Evolutionary conservation across 2,113 vertebrate genomes (phyloP), one percentile per base, ranked within the genome.

Genomic region (Sturnira hondurensis): DNA sequence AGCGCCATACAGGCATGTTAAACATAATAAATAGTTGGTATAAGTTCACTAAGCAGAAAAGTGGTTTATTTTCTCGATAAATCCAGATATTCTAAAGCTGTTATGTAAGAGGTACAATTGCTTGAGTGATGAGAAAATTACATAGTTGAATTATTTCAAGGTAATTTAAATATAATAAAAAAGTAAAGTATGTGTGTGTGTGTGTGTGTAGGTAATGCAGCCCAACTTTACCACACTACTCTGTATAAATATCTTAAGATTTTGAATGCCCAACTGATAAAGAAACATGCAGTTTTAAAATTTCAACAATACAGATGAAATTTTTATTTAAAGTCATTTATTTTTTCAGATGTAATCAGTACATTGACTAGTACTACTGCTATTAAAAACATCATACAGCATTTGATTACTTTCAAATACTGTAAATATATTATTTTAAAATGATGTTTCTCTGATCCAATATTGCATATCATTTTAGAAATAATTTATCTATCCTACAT

Each of bases 231-330:
- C 24, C 43, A 31, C 65, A 22, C 56, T 83, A 15, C n/a, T 88
- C 5, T 67, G 38, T 74, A 87, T 50, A 58, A 86, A 33, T 82
- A 91, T 47, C 7, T 74, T 81, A 85, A 26, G 70, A 73, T 26
- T 95, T 89, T 58, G n/a, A 80, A 74, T 50, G 28, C 8, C n/a
- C 9, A 67, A 36, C 26, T 78, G 41, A 52, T 54, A 68, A 92
- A 81, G 19, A 52, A 41, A 36, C 33, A 85, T 13, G 31, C 33
- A 92, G 19, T 47, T 77, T 50, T 65, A 84, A 73, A 45, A 89
- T 86, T 85, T 97, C 43, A 96, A 4, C 77, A 54, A 85, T 68
- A 74, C 16, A 92, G 52, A 38, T 91, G 28, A 61, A 92, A 82
- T 20, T 94, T 92, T 85, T 82, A 73, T 54, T 85, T 85, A 28